Base-by-base conservation (phyloP, 2,797 vertebrate species). In the Cossypha niveicapilla region DNA sequence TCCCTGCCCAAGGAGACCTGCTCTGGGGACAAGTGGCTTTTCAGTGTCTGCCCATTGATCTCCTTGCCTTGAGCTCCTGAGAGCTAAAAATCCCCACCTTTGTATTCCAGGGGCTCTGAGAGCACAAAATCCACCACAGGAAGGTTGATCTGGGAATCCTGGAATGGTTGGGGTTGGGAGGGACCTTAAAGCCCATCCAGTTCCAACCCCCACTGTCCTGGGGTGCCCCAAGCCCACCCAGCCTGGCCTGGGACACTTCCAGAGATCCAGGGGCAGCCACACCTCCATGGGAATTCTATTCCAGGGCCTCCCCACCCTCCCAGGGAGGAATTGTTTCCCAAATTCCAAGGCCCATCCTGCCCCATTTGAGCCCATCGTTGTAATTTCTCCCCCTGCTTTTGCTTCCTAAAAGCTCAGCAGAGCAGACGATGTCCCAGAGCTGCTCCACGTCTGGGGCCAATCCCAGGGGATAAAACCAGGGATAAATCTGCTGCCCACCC, bases 401-500 rank as follows among this genome's bases (percentile, higher is more conserved):
- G 22, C 30, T 56, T 34, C 77, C 41, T 28, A 7, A 34, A 47
- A 4, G 34, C 6, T 7, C 72, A 34, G 6, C 5, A 24, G 71
- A 70, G 8, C 71, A 41, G 68, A 2, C 0, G 5, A 14, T 37
- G 32, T 2, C 9, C 2, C 62, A 63, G 66, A 23, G 60, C 73
- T 50, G 61, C 21, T 25, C 48, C 23, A 1, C 1, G 8, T 7
- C 62, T 41, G 8, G 34, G 60, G 23, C 42, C 41, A 4, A 4
- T 30, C 61, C 15, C 10, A 7, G 11, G 3, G 44, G 68, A 4
- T 12, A 44, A 9, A 4, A 56, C 0, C 3, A 2, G 47, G 53
- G 62, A 28, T 10, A 30, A 60, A 67, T 53, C 60, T 18, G 41
- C 42, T 61, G 53, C 58, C 21, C 68, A 4, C 54, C 21, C 65